Evolutionary conservation across 1,140 invertebrate species (phyloP), one percentile per base, ranked within the genome.

Genomic region (Euborellia annulipes): DNA sequence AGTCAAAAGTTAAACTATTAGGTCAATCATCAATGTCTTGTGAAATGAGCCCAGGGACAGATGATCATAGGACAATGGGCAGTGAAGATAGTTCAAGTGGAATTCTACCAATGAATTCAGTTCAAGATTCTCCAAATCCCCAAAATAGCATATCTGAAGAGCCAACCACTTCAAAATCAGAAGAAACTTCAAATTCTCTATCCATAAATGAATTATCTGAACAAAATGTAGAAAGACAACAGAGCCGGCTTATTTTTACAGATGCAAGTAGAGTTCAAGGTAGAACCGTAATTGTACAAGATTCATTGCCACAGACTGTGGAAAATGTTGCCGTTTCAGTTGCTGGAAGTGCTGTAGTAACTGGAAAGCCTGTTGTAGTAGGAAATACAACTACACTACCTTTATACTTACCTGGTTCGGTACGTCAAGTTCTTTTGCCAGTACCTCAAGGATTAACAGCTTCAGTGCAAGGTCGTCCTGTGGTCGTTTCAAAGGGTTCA

Each of bases 1-100:
- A 73, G 22, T 61, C 63, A 11, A 73, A 73, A 61, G 58, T 68
- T 34, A 73, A 69, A 58, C 57, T 72, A 38, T 43, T 64, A 50
- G 55, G 71, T 48, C 61, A 68, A 46, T 62, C 68, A 48, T 19
- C 52, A 54, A n/a, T 47, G 47, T 19, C 66, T 62, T 50, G 57
- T 21, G 73, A 77, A 39, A 56, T 71, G 30, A 75, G 72, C 53
- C 73, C 75, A 0, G 74, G 74, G 37, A 55, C 64, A 1, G 78
- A 81, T 4, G 78, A 79, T 53, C 66, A 67, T 0, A 58, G 74
- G 4, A 80, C 76, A 0, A 75, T 79, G 66, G 77, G 76, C 0
- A 79, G 77, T 45, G 76, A 79, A 54, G 78, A 80, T 51, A 78
- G 76, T 36, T 77, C 75, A 0, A 77, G 76, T 52, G 77, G 77